Evolutionary conservation across 2,113 vertebrate genomes (phyloP).

Genomic region (Aleadryas rufinucha): DNA sequence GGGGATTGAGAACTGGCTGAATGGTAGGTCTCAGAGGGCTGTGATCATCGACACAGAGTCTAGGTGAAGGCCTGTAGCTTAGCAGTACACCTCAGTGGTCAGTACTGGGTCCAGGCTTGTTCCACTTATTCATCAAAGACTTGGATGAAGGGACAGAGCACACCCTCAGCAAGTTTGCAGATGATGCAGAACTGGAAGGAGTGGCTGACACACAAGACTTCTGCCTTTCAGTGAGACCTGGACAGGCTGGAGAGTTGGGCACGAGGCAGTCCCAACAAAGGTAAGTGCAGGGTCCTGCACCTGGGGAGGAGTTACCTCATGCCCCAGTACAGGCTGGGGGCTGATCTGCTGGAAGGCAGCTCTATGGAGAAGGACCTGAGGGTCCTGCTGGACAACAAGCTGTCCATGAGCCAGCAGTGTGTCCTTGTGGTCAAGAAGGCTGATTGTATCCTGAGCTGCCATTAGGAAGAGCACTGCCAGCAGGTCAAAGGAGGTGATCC

Average conservation of each 20-base stretch:
- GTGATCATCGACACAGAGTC: fast-evolving
- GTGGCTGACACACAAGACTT: neutral
- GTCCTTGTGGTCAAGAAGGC: neutral
- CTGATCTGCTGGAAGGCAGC: neutral
- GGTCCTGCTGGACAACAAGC: neutral
- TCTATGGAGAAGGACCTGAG: neutral
- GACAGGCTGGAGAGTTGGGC: neutral
- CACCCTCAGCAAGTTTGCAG: neutral
- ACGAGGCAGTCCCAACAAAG: neutral
- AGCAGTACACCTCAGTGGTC: too few relatives aligned
- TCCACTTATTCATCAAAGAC: neutral
- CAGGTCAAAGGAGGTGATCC: neutral
- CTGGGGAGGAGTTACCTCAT: neutral
- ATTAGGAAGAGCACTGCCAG: neutral
- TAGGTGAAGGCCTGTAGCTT: neutral
- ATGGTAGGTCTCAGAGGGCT: neutral
- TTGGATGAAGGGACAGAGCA: neutral
- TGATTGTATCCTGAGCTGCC: fast-evolving
- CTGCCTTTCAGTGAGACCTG: neutral
- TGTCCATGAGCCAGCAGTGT: neutral
- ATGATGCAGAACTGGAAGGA: neutral
- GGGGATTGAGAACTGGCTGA: neutral
- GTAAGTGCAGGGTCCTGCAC: neutral
- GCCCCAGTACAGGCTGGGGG: neutral
- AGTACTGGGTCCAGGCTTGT: neutral